phyloP scores from a whole-genome alignment of 1,140 invertebrate species.

The Cepaea nemoralis region DNA sequence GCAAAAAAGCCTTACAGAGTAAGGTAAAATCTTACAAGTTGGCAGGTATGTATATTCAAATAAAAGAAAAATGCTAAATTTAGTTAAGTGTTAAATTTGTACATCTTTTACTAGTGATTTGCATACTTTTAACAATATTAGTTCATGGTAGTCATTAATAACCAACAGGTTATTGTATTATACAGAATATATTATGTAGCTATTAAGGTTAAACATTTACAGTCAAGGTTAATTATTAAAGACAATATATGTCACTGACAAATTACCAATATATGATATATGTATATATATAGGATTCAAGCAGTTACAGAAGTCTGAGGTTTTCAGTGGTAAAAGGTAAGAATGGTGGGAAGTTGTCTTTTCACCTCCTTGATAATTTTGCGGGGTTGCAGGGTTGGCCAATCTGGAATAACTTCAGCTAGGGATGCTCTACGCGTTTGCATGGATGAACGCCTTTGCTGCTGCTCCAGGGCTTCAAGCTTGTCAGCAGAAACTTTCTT shows the following conservation, averaged over 20 bases:
- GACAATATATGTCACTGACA: not conserved
- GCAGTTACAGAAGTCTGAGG: conserved; percentile 6
- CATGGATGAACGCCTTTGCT: conserved; percentile 71
- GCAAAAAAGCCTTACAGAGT: too few relatives aligned
- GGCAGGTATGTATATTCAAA: too few relatives aligned
- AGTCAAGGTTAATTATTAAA: not conserved
- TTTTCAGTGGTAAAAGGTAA: not conserved
- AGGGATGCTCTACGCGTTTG: conserved; percentile 85
- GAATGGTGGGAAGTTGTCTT: not conserved
- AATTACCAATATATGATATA: not conserved
- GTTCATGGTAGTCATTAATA: too few relatives aligned
- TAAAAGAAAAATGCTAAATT: too few relatives aligned
- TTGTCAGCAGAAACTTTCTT: conserved; percentile 63
- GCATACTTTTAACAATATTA: too few relatives aligned
- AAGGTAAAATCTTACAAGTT: too few relatives aligned
- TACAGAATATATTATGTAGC: not conserved
- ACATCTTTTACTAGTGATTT: too few relatives aligned
- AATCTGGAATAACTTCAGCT: conserved; percentile 95
- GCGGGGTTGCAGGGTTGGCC: conserved; percentile 86
- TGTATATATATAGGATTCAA: not conserved
- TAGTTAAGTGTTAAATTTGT: too few relatives aligned
- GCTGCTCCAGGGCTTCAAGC: conserved; percentile 64
- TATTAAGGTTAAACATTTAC: not conserved
- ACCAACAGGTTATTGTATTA: not conserved
- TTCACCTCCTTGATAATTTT: conserved; percentile 72